phyloP scores from a whole-genome alignment of 2,113 vertebrate genomes.

The Carassius carassius region DNA sequence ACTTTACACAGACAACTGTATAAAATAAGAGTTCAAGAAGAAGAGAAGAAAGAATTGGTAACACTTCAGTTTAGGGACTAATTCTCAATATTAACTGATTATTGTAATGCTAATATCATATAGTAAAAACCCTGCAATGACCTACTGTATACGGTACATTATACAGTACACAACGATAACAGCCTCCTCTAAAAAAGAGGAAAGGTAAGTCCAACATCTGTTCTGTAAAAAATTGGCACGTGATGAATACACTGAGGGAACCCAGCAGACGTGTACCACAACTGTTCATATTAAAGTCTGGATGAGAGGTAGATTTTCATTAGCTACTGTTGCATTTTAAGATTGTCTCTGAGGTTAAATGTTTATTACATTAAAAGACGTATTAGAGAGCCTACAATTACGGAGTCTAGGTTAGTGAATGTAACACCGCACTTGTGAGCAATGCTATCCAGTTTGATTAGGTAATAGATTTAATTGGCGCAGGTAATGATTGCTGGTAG shows the following conservation, averaged over 20 bases:
- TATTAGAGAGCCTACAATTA: background rate
- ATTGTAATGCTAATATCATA: too few species aligned
- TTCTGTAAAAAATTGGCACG: background rate
- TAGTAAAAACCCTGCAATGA: background rate
- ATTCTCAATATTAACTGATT: too few species aligned
- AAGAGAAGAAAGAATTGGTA: background rate
- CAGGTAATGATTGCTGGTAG: background rate
- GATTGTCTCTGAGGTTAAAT: background rate
- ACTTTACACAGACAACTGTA: background rate
- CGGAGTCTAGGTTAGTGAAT: background rate
- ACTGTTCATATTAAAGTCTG: slow-evolving; percentile 12
- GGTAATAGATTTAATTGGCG: background rate
- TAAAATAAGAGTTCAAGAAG: background rate
- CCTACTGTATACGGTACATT: background rate
- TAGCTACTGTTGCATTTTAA: background rate
- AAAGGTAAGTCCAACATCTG: background rate
- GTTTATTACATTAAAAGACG: background rate
- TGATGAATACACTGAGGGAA: background rate
- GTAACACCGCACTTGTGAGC: background rate
- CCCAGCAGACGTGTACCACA: background rate
- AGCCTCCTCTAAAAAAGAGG: background rate
- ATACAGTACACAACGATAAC: background rate
- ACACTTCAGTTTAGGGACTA: too few species aligned
- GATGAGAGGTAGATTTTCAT: slow-evolving; percentile 13
- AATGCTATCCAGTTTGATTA: background rate